Percentiles rank a stretch among this genome's conserved stretches.
Evolutionary conservation across 2,888 invertebrate species (phyloP).

Genomic region (Yponomeuta sedellus): DNA sequence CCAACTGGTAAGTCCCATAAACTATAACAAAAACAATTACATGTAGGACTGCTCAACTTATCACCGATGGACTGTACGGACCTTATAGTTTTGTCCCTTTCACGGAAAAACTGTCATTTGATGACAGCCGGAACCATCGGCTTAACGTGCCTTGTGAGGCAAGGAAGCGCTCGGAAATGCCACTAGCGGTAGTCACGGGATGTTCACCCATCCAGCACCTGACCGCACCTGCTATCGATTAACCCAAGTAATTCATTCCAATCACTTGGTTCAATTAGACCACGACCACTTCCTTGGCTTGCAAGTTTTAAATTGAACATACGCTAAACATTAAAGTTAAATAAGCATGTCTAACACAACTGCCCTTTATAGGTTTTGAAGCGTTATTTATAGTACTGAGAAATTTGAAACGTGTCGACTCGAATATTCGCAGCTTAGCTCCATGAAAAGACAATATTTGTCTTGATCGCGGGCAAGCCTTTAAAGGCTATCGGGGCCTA

Average conservation of each 20-base stretch:
- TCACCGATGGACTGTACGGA: too few relatives aligned
- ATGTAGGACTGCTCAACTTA: conserved; percentile 12
- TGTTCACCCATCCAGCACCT: too few relatives aligned
- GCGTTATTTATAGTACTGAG: not conserved
- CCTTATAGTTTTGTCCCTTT: not conserved
- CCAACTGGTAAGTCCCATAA: conserved; percentile 9
- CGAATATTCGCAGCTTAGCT: not conserved
- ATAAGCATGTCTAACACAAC: not conserved
- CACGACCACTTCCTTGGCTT: too few relatives aligned
- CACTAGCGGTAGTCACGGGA: too few relatives aligned
- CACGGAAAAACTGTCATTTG: too few relatives aligned
- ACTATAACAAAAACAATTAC: conserved; percentile 15
- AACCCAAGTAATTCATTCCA: too few relatives aligned
- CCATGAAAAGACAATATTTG: not conserved
- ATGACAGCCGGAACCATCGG: too few relatives aligned
- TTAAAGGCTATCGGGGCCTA: not conserved
- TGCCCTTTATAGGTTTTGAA: not conserved
- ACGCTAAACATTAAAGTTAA: not conserved
- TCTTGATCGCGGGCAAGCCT: not conserved
- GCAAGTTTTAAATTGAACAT: too few relatives aligned
- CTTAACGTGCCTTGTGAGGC: too few relatives aligned
- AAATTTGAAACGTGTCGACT: not conserved
- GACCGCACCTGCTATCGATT: too few relatives aligned
- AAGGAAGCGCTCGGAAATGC: too few relatives aligned
- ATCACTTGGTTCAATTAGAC: too few relatives aligned